Conservation (phyloP, 2,888 invertebrate species). For the Lasioglossum malachurum region DNA sequence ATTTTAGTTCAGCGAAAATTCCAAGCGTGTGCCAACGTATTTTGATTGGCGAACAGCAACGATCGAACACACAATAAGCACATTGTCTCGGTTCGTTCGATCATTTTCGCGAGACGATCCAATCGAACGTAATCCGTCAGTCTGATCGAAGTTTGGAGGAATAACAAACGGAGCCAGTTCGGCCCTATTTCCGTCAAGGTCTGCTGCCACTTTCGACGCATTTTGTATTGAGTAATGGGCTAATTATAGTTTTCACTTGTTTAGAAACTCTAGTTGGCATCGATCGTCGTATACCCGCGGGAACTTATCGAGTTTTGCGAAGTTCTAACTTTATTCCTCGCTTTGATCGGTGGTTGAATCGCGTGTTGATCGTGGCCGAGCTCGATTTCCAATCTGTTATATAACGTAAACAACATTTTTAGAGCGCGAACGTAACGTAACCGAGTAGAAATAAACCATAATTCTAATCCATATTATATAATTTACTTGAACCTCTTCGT, state of each 20-base stretch:
- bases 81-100: background rate
- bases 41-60: background rate
- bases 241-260: slow-evolving; percentile 77
- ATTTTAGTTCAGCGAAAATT: background rate
- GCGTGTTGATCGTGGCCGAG: background rate
- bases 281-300: slow-evolving; percentile 49
- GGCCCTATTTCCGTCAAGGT: slow-evolving; percentile 73
- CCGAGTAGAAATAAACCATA: background rate
- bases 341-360: background rate
- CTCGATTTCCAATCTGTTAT: background rate
- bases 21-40: background rate
- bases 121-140: background rate
- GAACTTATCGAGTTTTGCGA: slow-evolving; percentile 22
- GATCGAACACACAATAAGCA: background rate
- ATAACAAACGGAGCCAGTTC: slow-evolving; percentile 39
- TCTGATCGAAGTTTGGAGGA: slow-evolving; percentile 28
- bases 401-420: background rate
- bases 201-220: slow-evolving; percentile 76
- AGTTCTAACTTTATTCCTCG: background rate
- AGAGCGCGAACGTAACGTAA: background rate
- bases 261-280: slow-evolving; percentile 67
- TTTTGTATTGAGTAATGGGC: slow-evolving; percentile 78
- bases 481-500: background rate
- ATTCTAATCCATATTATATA: background rate
- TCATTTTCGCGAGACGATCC: background rate